Evolutionary conservation across 2,797 vertebrate species (phyloP), one percentile per base, ranked within the genome.

Genomic region (Gambelia wislizenii): DNA sequence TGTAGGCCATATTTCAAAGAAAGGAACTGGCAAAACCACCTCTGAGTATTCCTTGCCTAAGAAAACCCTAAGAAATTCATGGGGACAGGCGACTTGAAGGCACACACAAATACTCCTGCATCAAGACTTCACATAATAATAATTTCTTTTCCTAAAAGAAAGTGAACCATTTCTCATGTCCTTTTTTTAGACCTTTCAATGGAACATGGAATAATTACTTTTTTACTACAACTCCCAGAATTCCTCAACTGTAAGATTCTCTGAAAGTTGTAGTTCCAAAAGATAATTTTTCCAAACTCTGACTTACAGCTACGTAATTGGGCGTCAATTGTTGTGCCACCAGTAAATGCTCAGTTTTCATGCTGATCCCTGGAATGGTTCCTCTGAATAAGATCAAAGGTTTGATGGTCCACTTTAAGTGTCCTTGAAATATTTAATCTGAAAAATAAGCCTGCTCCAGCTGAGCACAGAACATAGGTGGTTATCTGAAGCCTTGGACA

Each of bases 351-450:
- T 20, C 44, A 78, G 39, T 67, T 80, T 90, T 70, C 81, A 78
- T 85, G 67, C 33, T 39, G 83, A 16, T 84, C 78, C 67, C 79
- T 86, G 72, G 69, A 1, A 16, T 85, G 44, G 49, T 22, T 47
- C 92, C 86, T 91, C 91, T 87, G 80, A 52, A 84, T 36, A 85
- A 42, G 80, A 93, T 94, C 89, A 94, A 95, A 95, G 89, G 13
- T 82, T 25, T 87, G 79, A 85, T 64, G 25, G 52, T 82, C 54
- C 84, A 87, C 25, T 85, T 54, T 2, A 2, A 94, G 92, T 91
- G 86, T 87, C 83, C 91, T 91, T 93, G 92, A 95, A 92, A 95
- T 94, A 93, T 80, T 79, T 86, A 56, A 92, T 94, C 94, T 94
- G 91, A 95, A 95, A 94, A 76, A 79, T 94, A 90, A 91, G 93